These are phyloP conservation scores for Drosophila robusta DNA, from an alignment of 2,888 invertebrate species.

Conservation along the genomic window DNA sequence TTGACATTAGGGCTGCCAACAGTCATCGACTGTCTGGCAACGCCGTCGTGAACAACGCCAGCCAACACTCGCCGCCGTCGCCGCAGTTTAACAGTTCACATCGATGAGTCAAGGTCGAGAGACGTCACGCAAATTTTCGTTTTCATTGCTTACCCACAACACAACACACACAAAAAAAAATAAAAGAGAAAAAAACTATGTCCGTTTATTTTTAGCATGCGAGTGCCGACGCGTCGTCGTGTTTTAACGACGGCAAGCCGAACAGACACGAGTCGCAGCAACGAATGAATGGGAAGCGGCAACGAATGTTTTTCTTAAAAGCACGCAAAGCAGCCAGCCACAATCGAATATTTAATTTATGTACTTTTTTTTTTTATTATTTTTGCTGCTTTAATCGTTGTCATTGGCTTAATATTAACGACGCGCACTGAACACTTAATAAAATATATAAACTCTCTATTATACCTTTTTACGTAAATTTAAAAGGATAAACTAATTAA, in stretches of 20 bases:
- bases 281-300: constrained; percentile 59
- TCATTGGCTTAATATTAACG: constrained; percentile 35
- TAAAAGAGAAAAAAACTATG: constrained; percentile 27
- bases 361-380: constrained; percentile 8
- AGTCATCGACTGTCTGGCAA: constrained; percentile 58
- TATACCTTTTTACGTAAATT: not conserved
- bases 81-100: constrained; percentile 84
- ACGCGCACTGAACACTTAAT: not conserved
- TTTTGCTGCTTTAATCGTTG: constrained; percentile 21
- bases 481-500: not conserved
- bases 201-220: constrained; percentile 70
- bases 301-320: constrained; percentile 25
- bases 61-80: constrained; percentile 56
- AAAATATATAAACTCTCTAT: not conserved
- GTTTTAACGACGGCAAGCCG: constrained; percentile 35
- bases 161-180: constrained; percentile 27
- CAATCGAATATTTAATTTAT: constrained; percentile 36
- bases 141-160: constrained; percentile 81
- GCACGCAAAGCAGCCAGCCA: constrained; percentile 36
- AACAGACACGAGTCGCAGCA: constrained; percentile 28
- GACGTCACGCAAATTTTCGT: constrained; percentile 84
- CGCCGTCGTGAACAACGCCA: constrained; percentile 41
- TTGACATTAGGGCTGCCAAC: constrained; percentile 60
- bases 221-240: constrained; percentile 28
- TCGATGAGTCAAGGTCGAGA: constrained; percentile 85